Base-by-base conservation (phyloP, 2,888 invertebrate genomes). In the Panzeria rudis region DNA sequence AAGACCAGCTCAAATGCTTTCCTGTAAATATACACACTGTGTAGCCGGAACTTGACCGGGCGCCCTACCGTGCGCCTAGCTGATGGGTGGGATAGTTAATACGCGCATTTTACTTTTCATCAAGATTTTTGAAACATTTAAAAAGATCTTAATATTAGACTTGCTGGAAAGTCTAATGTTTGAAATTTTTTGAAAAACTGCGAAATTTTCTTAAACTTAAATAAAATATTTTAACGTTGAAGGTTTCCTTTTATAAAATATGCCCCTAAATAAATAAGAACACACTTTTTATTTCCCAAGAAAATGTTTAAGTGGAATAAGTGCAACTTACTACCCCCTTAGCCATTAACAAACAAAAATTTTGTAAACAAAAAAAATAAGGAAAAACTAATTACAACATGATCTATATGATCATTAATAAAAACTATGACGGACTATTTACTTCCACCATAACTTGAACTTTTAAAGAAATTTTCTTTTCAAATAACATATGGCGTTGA, bases 391-490 rank as follows among this genome's bases (percentile, higher is more conserved):
- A 84, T 84, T 81, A 84, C 62, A 52, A 62, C 44, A 56, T 56
- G 75, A 79, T 76, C 71, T 71, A 66, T 72, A 38, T 8, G 76
- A 84, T 84, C 84, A 71, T 75, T 80, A 76, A 44, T 61, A 66
- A 15, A 47, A 62, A 71, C 38, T 41, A 69, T 13, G 38, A 38
- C 38, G 8, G 38, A 38, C 38, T 38, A 11, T 50, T 23, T 50
- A 29, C 68, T 52, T 32, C 52, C n/a, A 23, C 38, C 7, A n/a
- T 25, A 35, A 29, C 52, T 25, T 61, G 35, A 62, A 73, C 35
- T 62, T 73, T 62, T 1, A n/a, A 9, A 35, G 35, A 62, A 62
- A 50, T 38, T 62, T 47, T 38, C 50, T 62, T 23, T 73, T 61
- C 41, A 50, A 15, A 41, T 23, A 79, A 75, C 85, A 85, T 85